Evolutionary conservation across 2,797 vertebrate species (phyloP).

Genomic region (Ciconia nigra): DNA sequence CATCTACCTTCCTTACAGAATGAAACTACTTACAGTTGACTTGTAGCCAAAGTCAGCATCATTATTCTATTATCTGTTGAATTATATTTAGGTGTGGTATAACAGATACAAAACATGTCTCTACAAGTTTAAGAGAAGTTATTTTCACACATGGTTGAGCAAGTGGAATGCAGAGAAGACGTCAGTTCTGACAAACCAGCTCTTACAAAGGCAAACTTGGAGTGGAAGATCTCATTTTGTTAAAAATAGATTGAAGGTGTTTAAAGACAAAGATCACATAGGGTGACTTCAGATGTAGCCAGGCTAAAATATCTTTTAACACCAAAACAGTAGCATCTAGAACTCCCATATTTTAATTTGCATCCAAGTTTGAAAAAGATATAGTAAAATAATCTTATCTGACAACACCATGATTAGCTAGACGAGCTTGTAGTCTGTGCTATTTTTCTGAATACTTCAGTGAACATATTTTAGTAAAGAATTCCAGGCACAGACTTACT

Average conservation of each 20-base stretch:
- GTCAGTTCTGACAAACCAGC: background rate
- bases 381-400: background rate
- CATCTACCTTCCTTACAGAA: background rate
- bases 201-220: background rate
- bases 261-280: background rate
- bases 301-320: background rate
- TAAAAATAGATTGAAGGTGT: background rate
- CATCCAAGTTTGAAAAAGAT: background rate
- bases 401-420: background rate
- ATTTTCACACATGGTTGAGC: background rate
- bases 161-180: background rate
- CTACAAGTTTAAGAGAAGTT: background rate
- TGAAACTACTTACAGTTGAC: background rate
- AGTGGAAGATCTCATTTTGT: background rate
- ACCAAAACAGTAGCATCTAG: background rate
- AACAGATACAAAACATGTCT: background rate
- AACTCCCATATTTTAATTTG: background rate
- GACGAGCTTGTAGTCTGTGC: background rate
- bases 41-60: background rate
- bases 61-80: background rate
- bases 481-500: background rate
- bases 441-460: background rate
- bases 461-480: background rate
- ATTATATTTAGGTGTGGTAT: background rate
- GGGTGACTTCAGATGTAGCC: background rate